Evolutionary conservation across 2,113 vertebrate genomes (phyloP), one percentile per base, ranked within the genome.

Genomic region (Campylomormyrus numenius): DNA sequence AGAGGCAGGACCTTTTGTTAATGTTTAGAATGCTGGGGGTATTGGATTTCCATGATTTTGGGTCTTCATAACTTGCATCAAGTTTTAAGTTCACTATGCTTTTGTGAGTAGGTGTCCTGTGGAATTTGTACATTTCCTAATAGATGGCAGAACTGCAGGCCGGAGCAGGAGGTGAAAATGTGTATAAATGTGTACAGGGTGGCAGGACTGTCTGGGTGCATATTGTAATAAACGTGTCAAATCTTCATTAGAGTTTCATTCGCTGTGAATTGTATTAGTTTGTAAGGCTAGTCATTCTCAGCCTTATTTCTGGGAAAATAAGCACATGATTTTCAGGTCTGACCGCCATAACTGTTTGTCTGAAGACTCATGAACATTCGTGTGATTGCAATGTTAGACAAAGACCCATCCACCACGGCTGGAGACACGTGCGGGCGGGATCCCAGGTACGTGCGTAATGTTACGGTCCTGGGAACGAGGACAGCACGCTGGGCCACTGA

Each of bases 21-120:
- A 94, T 92, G n/a, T 58, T 89, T 66, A 93, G 92, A 91, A 91
- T 93, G 93, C 93, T 92, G 95, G 96, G 96, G 95, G 96, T 97
- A 96, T 95, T 96, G 96, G 93, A 96, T 96, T 74, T 96, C 96
- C 96, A 96, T 97, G 96, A 96, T 97, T 87, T 97, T 97, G 92
- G 95, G 97, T 98, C 96, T 95, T 97, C 97, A 98, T 98, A 99
- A 99, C 98, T 99, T 99, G 98, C 98, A 99, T 99, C 98, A 99
- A 99, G 98, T 99, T 99, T 94, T 97, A 96, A 96, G 96, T 97
- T 97, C 95, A 45, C 96, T 96, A 96, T 93, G 91, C 90, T 92
- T 95, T 97, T 96, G 96, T 95, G 94, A 98, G 97, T 98, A 97
- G 97, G 97, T 97, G 97, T 96, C 97, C 95, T 97, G 97, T 97